These are phyloP conservation scores for Xestia rhomboidea DNA, from an alignment of 2,888 invertebrate genomes.

Conservation along the genomic window DNA sequence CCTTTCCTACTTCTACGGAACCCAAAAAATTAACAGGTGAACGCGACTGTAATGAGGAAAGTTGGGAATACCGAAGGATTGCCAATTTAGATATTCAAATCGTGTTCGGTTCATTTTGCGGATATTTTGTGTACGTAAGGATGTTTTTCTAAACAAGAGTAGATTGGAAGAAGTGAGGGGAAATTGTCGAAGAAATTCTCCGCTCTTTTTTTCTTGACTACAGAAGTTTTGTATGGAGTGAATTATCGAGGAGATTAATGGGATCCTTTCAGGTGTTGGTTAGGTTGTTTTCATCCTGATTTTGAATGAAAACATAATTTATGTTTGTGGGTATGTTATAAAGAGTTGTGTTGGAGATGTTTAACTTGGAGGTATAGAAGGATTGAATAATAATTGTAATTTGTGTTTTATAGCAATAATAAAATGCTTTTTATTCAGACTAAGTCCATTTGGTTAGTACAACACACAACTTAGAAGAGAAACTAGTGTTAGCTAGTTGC, in stretches of 20 bases:
- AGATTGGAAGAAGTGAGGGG: slow-evolving; percentile 34
- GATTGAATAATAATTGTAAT: background rate
- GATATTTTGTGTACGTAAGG: slow-evolving; percentile 72
- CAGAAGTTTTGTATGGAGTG: slow-evolving; percentile 49
- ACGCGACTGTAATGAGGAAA: slow-evolving; percentile 85
- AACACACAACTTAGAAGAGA: no score
- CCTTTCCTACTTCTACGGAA: slow-evolving; percentile 33
- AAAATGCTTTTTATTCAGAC: no score
- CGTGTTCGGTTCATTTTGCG: slow-evolving; percentile 82
- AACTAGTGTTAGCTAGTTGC: no score
- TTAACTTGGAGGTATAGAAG: background rate
- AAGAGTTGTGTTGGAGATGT: background rate
- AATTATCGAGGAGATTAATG: slow-evolving; percentile 62
- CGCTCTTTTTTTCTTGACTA: slow-evolving; percentile 34
- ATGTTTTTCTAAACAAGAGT: slow-evolving; percentile 65
- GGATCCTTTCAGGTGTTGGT: slow-evolving; percentile 41
- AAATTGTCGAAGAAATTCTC: slow-evolving; percentile 37
- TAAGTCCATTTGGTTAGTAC: no score
- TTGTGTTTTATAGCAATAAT: no score
- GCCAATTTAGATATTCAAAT: slow-evolving; percentile 90
- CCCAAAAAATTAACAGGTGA: slow-evolving; percentile 87
- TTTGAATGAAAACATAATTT: slow-evolving; percentile 47
- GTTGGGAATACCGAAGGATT: slow-evolving; percentile 83
- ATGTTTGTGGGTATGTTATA: slow-evolving; percentile 24
- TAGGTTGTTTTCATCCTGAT: slow-evolving; percentile 42